Base-by-base conservation (phyloP, 2,113 vertebrate genomes). In the Caracal caracal region DNA sequence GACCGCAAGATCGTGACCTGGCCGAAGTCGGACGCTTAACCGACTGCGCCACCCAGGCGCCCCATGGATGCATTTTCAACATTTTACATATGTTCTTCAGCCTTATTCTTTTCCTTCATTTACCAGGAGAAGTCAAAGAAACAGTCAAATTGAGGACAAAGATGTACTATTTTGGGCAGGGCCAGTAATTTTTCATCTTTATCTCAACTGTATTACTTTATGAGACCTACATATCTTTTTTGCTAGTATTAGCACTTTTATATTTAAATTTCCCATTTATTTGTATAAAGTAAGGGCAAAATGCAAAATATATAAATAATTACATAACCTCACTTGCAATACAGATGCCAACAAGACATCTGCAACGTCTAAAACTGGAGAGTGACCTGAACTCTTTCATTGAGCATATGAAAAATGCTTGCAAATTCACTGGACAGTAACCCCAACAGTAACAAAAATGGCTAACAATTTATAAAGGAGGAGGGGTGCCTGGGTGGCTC, bases 211-310 rank as follows among this genome's bases (percentile, higher is more conserved):
- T 71, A 86, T 63, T 81, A 76, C n/a, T 40, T 70, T 94, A 81
- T 94, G 56, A 96, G 65, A 80, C 6, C 71, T 66, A 85, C 10
- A 30, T 49, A 61, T 71, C 49, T 85, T 76, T 61, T 70, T 87
- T 70, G 66, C 28, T 59, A 93, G 56, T 43, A 88, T 83, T 88
- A 79, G 28, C 12, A 95, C 26, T 40, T 88, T 51, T 66, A 40
- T 56, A 94, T 66, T 75, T 96, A 90, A 95, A 83, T 87, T 87
- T 71, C 30, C 19, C 43, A 81, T 11, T 94, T 19, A 93, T 65
- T 87, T 94, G 88, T 90, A 93, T 35, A 93, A 88, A 88, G 56
- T 85, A 79, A 89, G 16, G 78, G 43, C 7, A 79, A 96, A 83
- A 84, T 35, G 26, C 47, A 91, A 96, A 90, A 87, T 17, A 61